phyloP scores from a whole-genome alignment of 2,113 vertebrate genomes.

The Morone saxatilis region DNA sequence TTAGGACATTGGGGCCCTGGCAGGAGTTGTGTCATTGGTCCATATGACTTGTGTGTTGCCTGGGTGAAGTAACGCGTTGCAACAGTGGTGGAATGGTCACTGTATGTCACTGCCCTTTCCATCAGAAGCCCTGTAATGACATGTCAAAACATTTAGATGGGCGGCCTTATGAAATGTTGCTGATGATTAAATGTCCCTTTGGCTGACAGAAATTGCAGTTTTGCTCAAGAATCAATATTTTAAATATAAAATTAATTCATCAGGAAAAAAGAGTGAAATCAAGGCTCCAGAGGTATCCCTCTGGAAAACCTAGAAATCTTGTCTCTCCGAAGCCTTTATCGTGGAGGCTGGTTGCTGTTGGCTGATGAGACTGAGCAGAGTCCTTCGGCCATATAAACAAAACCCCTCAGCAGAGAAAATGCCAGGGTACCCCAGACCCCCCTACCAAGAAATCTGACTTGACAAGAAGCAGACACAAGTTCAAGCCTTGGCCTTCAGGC shows the following conservation, averaged over 20 bases:
- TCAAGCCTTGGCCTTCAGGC: conserved; percentile 76
- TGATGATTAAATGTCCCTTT: conserved; percentile 65
- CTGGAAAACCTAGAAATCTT: neutral
- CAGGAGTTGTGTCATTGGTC: conserved; percentile 80
- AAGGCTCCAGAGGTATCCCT: neutral
- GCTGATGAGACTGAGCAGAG: conserved; percentile 80
- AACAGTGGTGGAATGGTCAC: conserved; percentile 81
- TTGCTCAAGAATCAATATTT: conserved; percentile 36
- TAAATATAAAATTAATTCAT: conserved; percentile 8
- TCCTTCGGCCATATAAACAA: conserved; percentile 78
- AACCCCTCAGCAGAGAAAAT: conserved; percentile 74
- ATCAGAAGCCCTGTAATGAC: conserved; percentile 72
- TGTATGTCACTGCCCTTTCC: conserved; percentile 82
- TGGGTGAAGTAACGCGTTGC: conserved; percentile 75
- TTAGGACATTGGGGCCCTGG: conserved; percentile 76
- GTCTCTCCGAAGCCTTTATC: conserved; percentile 27
- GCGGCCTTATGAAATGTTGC: conserved; percentile 40
- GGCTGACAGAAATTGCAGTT: conserved; percentile 48
- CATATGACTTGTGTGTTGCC: conserved; percentile 75
- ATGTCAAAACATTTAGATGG: conserved; percentile 78
- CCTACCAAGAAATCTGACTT: conserved; percentile 75
- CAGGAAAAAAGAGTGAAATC: conserved; percentile 16
- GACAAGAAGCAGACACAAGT: conserved; percentile 82
- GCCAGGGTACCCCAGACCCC: conserved; percentile 71
- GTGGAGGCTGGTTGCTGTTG: conserved; percentile 50